phyloP scores from a whole-genome alignment of 2,888 invertebrate species.

The Acleris sparsana region DNA sequence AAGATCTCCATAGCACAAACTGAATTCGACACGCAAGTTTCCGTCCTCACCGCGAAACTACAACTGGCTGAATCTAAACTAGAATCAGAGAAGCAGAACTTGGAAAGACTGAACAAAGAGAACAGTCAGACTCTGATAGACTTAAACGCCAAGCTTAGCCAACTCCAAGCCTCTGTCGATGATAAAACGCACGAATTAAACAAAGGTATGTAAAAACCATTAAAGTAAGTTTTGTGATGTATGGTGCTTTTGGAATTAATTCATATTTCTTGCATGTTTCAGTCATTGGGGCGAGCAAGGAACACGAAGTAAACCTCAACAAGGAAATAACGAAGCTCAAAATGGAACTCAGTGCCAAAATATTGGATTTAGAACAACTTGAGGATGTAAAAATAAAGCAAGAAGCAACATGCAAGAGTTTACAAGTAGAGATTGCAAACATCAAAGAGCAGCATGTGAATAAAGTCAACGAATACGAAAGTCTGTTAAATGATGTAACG shows the following conservation, averaged over 20 bases:
- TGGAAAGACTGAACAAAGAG: constrained; percentile 76
- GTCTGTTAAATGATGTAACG: constrained; percentile 68
- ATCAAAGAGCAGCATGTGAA: constrained; percentile 67
- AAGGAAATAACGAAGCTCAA: constrained; percentile 80
- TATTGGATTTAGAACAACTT: constrained; percentile 79
- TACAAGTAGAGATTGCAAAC: constrained; percentile 69
- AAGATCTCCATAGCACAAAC: constrained; percentile 87
- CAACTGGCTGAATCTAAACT: constrained; percentile 80
- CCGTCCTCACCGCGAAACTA: constrained; percentile 78
- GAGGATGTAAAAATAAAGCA: constrained; percentile 72
- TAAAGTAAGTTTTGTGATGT: constrained; percentile 25
- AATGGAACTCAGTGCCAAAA: constrained; percentile 82
- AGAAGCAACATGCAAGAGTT: constrained; percentile 60
- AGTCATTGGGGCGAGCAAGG: constrained; percentile 75
- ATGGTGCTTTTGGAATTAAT: constrained; percentile 17
- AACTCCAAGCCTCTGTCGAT: constrained; percentile 77
- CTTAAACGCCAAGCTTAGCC: constrained; percentile 71
- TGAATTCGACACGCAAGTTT: constrained; percentile 84
- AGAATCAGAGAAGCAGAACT: constrained; percentile 73
- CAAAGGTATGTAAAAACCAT: constrained; percentile 63
- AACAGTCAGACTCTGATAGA: constrained; percentile 77
- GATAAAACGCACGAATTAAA: constrained; percentile 79
- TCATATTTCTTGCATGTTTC: constrained; percentile 44
- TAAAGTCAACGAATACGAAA: constrained; percentile 79
- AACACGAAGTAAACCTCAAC: constrained; percentile 76